Percentiles rank a stretch among this genome's conserved stretches.
Conservation (phyloP, 2,797 vertebrate genomes). For the Cirrhinus mrigala region DNA sequence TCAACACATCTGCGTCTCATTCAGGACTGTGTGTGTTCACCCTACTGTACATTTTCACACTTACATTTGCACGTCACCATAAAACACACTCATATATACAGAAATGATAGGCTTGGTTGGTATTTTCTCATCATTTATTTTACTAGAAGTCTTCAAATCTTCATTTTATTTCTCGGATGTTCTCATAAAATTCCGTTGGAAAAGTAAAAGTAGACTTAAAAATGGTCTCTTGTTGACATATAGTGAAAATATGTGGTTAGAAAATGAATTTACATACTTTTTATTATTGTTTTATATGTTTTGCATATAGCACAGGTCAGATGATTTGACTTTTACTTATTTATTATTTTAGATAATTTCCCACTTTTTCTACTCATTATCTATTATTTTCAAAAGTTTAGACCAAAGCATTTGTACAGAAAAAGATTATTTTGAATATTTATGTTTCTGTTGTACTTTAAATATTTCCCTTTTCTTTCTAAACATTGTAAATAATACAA, state of each 20-base stretch:
- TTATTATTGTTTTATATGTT: background rate
- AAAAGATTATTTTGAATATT: too few relatives aligned
- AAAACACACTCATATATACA: background rate
- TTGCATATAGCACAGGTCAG: background rate
- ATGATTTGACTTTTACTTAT: background rate
- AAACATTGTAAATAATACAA: too few relatives aligned
- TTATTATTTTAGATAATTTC: background rate
- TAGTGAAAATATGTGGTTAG: background rate
- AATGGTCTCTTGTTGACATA: background rate
- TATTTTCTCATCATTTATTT: background rate
- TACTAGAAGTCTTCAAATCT: background rate
- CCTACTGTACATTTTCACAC: slow-evolving; percentile 4
- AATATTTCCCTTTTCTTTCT: too few relatives aligned
- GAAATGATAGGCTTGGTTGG: background rate
- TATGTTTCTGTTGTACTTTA: too few relatives aligned
- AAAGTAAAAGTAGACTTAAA: background rate
- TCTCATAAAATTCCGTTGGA: background rate
- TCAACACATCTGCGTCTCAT: slow-evolving; percentile 21
- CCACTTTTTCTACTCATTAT: background rate
- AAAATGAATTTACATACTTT: background rate
- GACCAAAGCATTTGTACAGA: background rate
- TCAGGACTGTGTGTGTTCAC: background rate
- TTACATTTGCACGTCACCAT: background rate
- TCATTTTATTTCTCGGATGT: background rate
- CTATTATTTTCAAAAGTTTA: background rate